Evolutionary conservation across 2,113 vertebrate genomes (phyloP).

Genomic region (Epinephelus lanceolatus): DNA sequence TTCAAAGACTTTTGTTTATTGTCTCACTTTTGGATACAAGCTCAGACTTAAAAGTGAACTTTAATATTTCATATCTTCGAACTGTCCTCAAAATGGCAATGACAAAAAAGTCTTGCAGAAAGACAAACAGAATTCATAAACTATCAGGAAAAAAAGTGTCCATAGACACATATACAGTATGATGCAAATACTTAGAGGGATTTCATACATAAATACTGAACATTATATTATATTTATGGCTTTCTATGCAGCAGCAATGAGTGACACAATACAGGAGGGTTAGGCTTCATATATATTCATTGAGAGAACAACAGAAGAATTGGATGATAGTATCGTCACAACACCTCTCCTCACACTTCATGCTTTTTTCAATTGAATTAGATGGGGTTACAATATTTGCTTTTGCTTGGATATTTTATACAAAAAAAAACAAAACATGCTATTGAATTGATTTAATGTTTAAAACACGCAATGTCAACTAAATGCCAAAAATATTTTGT

Average conservation of each 20-base stretch:
- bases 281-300: not conserved
- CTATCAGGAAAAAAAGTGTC: not conserved
- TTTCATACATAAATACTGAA: constrained; percentile 14
- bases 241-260: constrained; percentile 7
- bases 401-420: not conserved
- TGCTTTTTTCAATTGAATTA: not conserved
- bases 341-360: not conserved
- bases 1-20: constrained; percentile 65
- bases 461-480: not conserved
- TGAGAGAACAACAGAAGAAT: not conserved
- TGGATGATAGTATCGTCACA: not conserved
- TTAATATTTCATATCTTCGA: constrained; percentile 60
- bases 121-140: constrained; percentile 15
- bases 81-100: constrained; percentile 50
- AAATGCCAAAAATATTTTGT: too few species aligned
- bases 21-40: constrained; percentile 39
- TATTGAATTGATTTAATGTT: not conserved
- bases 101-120: constrained; percentile 1
- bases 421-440: too few species aligned
- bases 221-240: constrained; percentile 14
- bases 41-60: constrained; percentile 53
- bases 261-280: not conserved
- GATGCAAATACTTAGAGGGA: constrained; percentile 13
- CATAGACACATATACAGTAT: constrained; percentile 2
- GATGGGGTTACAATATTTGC: not conserved